Conservation (phyloP, 2,797 vertebrate species). For the Anguilla pacifica region DNA sequence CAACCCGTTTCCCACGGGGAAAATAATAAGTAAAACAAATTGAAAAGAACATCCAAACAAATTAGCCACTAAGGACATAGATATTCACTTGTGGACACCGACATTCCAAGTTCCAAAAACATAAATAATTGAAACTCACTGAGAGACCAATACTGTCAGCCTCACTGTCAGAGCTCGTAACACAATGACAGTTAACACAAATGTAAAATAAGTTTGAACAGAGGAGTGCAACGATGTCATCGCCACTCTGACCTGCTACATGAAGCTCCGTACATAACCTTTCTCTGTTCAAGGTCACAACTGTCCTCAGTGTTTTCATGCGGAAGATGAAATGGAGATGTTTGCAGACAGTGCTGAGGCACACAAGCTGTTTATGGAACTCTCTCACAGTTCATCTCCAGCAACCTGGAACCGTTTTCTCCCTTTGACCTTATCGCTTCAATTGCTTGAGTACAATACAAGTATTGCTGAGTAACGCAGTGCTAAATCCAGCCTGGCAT, state of each 20-base stretch:
- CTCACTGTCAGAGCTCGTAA: not conserved
- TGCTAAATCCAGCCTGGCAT: not conserved
- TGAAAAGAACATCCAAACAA: not conserved
- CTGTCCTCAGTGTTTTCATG: not conserved
- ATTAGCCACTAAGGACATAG: not conserved
- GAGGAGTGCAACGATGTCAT: not conserved
- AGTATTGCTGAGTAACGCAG: not conserved
- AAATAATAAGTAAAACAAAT: not conserved
- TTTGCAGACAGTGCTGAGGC: not conserved
- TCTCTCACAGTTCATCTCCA: not conserved
- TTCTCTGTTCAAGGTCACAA: not conserved
- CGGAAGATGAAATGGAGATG: not conserved
- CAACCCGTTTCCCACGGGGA: not conserved
- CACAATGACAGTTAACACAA: not conserved
- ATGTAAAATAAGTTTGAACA: not conserved
- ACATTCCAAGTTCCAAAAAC: not conserved
- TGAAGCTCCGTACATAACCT: not conserved
- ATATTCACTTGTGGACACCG: not conserved
- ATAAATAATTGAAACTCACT: not conserved
- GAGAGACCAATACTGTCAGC: not conserved
- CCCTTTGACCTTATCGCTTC: not conserved
- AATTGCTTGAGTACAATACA: not conserved
- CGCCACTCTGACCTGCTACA: not conserved
- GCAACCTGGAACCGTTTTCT: not conserved
- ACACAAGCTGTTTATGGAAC: not conserved